A percentile compares a stretch with the other conserved stretches of the same genome.
Conservation (phyloP, 2,797 vertebrate genomes). For the Dermochelys coriacea region DNA sequence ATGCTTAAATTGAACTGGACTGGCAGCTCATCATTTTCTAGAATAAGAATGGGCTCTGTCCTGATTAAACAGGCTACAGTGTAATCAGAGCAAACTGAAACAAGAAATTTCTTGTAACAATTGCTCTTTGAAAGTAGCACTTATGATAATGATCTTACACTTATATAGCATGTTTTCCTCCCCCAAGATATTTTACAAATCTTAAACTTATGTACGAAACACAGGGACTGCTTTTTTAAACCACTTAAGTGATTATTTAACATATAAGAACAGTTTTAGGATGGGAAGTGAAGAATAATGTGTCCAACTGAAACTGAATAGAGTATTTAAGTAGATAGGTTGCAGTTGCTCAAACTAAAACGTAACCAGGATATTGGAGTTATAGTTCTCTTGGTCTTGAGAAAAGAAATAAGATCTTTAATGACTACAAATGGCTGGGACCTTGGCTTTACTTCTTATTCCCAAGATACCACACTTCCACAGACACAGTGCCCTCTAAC, state of each 20-base stretch:
- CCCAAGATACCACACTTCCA: neutral
- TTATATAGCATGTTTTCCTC: neutral
- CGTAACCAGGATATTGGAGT: neutral
- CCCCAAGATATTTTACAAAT: neutral
- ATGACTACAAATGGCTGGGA: neutral
- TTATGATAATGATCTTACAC: neutral
- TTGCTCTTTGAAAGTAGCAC: neutral
- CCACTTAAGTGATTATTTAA: neutral
- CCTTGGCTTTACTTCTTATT: neutral
- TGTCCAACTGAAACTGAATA: neutral
- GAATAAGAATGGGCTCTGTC: neutral
- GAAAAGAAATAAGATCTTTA: neutral
- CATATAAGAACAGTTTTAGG: neutral
- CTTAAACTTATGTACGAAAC: neutral
- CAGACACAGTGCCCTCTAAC: neutral
- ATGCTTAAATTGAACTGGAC: neutral
- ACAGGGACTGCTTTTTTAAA: neutral
- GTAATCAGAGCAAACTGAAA: neutral
- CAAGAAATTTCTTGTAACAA: neutral
- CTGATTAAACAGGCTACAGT: neutral
- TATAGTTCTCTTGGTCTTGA: neutral
- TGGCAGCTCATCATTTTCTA: neutral
- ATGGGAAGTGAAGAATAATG: neutral
- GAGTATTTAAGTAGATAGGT: accelerated
- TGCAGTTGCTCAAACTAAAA: neutral